These are phyloP conservation scores for Tipula unca DNA, from an alignment of 2,888 invertebrate species.

Conservation along the genomic window DNA sequence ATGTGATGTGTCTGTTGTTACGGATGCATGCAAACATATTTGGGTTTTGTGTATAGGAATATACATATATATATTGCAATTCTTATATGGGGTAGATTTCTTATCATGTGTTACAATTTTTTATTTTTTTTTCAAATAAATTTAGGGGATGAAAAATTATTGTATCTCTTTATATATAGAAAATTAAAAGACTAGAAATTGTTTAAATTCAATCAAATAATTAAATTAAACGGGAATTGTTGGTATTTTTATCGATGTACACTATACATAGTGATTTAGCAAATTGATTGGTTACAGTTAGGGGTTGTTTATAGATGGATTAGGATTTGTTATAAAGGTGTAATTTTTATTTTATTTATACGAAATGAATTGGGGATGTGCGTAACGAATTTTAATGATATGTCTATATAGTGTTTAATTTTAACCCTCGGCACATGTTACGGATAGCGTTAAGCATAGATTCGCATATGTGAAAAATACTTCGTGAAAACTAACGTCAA, in stretches of 20 bases:
- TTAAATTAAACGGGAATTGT: neutral
- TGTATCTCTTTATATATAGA: neutral
- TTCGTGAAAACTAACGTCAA: too few species aligned
- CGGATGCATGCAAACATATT: neutral
- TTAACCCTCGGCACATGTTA: neutral
- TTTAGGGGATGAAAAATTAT: neutral
- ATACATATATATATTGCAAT: neutral
- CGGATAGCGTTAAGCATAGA: neutral
- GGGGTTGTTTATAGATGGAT: neutral
- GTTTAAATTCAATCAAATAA: neutral
- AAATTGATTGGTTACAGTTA: neutral
- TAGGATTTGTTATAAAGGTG: neutral
- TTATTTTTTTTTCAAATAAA: neutral
- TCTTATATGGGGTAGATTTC: neutral
- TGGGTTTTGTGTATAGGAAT: too few species aligned
- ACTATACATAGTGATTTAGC: neutral
- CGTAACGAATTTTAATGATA: too few species aligned
- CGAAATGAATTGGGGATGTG: neutral
- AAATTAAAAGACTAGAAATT: neutral
- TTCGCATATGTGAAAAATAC: too few species aligned
- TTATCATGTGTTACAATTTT: neutral
- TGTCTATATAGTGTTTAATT: too few species aligned
- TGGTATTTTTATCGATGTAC: neutral
- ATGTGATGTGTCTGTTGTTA: neutral
- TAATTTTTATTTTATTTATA: neutral